Base-by-base conservation (phyloP, 1,140 invertebrate genomes). In the Drosophila nasuta region DNA sequence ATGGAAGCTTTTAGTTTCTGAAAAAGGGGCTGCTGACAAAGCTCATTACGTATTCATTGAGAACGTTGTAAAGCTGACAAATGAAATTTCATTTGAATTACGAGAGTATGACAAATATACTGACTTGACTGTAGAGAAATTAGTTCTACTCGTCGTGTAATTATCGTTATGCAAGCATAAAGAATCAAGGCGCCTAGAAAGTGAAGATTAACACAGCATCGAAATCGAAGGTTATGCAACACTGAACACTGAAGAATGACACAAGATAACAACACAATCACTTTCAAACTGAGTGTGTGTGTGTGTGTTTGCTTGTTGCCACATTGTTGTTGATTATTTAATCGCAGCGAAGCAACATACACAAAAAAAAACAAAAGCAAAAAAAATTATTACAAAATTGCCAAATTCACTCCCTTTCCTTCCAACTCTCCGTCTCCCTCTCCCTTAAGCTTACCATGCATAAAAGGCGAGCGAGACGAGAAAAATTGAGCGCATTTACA, bases 401-500 rank as follows among this genome's bases (percentile, higher is more conserved):
- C 82, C 71, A 86, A 87, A 87, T 82, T 74, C 56, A 41, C 64
- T 10, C 11, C 17, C 51, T 1, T 11, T 5, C 51, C 41, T 6
- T 33, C 41, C 20, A 10, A 3, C 4, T 41, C 56, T 28, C 28
- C 5, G n/a, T 45, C 43, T 13, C 30, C 7, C n/a, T 13, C 41
- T 28, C 15, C 11, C 8, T 7, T 28, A 30, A 11, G 43, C 17
- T 35, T 49, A 30, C 11, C 51, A 43, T 49, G 54, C 35, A 30
- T 10, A 54, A 71, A 63, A 56, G 49, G 10, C 51, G 17, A 63
- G 79, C 75, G 79, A 79, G 76, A 87, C 79, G 73, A 38, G 35
- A 88, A 88, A 87, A 83, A 88, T 88, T 87, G 83, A 87, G 83
- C 86, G 83, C 83, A 87, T 87, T 87, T 87, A 87, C 83, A 87